Conservation (phyloP, 2,888 invertebrate species). For the Osedax fenrisi region DNA sequence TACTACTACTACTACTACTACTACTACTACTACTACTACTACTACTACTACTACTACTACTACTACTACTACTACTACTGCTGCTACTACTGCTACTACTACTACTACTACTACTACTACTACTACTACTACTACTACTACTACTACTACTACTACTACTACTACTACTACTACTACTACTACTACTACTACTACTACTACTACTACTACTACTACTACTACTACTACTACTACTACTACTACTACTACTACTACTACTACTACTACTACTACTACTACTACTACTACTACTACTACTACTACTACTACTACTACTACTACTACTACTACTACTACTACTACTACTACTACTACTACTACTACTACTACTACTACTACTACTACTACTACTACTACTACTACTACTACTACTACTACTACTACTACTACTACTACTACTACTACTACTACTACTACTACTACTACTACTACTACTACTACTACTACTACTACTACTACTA, state of each 20-base stretch:
- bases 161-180: constrained; percentile 3
- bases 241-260: constrained; percentile 14
- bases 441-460: constrained; percentile 15
- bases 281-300: constrained; percentile 1
- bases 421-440: constrained; percentile 16
- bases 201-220: constrained; percentile 5
- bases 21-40: neutral
- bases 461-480: constrained; percentile 19
- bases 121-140: neutral
- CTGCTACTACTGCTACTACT: constrained; percentile 3
- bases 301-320: constrained; percentile 5
- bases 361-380: constrained; percentile 14
- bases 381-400: constrained; percentile 16
- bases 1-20: constrained; percentile 3
- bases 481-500: constrained; percentile 24
- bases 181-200: constrained; percentile 3
- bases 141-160: neutral
- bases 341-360: neutral
- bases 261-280: constrained; percentile 8
- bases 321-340: neutral
- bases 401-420: constrained; percentile 21
- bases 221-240: constrained; percentile 13
- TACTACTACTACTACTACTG: neutral
- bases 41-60: constrained; percentile 6
- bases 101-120: neutral